These are phyloP conservation scores for Alcis repandata DNA, from an alignment of 2,888 invertebrate genomes.

Conservation along the genomic window DNA sequence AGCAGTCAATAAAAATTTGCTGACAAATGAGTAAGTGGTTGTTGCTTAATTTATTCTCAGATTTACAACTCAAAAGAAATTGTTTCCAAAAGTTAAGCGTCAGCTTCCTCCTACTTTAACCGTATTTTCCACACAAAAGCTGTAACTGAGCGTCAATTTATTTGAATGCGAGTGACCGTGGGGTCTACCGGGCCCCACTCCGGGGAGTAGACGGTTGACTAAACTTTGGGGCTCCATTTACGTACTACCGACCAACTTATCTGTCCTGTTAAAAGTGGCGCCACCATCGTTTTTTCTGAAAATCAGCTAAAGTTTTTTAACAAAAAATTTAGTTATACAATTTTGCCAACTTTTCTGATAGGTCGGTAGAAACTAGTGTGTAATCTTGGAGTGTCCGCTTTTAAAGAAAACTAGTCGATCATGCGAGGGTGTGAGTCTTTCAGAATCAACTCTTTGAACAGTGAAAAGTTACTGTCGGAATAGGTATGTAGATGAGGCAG, in stretches of 20 bases:
- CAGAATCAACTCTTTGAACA: constrained; percentile 57
- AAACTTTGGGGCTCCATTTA: constrained; percentile 71
- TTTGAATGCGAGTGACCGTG: constrained; percentile 78
- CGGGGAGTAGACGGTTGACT: constrained; percentile 79
- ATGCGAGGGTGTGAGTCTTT: constrained; percentile 77
- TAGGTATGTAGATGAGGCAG: constrained; percentile 17
- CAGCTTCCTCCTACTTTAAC: constrained; percentile 20
- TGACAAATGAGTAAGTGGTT: no score
- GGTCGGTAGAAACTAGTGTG: neutral
- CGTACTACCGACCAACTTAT: neutral
- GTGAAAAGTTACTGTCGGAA: constrained; percentile 25
- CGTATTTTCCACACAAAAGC: constrained; percentile 45
- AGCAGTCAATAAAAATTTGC: no score
- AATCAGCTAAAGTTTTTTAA: neutral
- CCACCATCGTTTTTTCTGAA: neutral
- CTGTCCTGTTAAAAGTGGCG: neutral
- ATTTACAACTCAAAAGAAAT: neutral
- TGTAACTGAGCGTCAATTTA: constrained; percentile 64
- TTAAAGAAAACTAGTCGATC: constrained; percentile 79
- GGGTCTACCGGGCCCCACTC: constrained; percentile 68
- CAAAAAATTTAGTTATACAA: neutral
- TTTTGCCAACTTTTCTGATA: neutral
- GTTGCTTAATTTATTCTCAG: neutral
- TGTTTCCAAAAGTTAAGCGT: neutral
- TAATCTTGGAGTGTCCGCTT: constrained; percentile 66